These are phyloP conservation scores for Pollenia angustigena DNA, from an alignment of 2,888 invertebrate species.

Conservation along the genomic window DNA sequence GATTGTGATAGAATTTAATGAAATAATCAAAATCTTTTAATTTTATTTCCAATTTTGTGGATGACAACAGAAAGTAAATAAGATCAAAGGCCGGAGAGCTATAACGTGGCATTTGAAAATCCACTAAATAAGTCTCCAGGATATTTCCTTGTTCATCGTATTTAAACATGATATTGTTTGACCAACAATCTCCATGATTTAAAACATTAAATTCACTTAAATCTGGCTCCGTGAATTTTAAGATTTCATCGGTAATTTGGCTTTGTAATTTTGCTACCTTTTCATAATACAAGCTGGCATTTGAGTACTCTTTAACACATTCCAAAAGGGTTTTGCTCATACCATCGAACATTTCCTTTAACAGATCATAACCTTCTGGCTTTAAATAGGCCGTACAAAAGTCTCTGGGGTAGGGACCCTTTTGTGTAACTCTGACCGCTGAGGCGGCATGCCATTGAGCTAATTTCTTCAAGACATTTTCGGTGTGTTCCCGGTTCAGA, in stretches of 20 bases:
- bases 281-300: constrained; percentile 74
- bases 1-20: constrained; percentile 78
- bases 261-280: constrained; percentile 74
- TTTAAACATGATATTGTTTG: constrained; percentile 80
- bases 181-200: constrained; percentile 79
- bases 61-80: constrained; percentile 78
- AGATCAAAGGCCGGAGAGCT: constrained; percentile 78
- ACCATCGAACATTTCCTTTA: constrained; percentile 64
- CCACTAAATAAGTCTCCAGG: constrained; percentile 78
- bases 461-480: constrained; percentile 78
- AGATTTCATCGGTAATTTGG: constrained; percentile 69
- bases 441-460: constrained; percentile 82
- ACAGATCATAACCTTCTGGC: constrained; percentile 55
- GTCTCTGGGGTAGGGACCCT: constrained; percentile 74
- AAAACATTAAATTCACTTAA: constrained; percentile 78
- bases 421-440: constrained; percentile 76
- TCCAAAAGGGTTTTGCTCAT: constrained; percentile 63
- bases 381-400: constrained; percentile 61
- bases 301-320: constrained; percentile 73
- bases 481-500: constrained; percentile 78
- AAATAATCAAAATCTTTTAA: constrained; percentile 78
- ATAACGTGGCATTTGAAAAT: constrained; percentile 78
- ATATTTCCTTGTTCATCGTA: constrained; percentile 75
- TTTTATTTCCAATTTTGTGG: constrained; percentile 77
- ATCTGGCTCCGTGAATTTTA: constrained; percentile 59